These are phyloP conservation scores for Petaurus breviceps DNA, from an alignment of 2,113 vertebrate species.

Conservation along the genomic window DNA sequence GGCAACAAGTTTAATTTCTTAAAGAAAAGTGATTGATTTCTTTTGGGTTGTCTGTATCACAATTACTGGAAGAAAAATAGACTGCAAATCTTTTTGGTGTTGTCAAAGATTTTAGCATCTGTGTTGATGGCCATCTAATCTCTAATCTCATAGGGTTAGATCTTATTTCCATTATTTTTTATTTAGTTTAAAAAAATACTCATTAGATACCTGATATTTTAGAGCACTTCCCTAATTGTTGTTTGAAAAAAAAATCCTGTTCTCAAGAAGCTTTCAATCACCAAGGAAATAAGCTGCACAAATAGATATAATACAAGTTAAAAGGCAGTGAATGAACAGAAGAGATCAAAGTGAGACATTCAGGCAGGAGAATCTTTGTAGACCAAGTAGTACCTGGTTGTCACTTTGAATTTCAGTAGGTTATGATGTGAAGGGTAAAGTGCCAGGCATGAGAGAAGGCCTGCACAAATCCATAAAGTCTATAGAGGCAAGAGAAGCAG, in stretches of 20 bases:
- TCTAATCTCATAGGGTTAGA: neutral
- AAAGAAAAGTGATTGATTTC: neutral
- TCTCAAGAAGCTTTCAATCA: neutral
- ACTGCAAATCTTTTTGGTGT: neutral
- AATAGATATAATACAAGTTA: neutral
- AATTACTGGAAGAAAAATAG: neutral
- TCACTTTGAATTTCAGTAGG: neutral
- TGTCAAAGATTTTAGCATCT: neutral
- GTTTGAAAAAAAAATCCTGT: neutral
- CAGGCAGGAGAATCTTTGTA: neutral
- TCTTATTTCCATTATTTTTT: neutral
- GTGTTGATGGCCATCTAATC: neutral
- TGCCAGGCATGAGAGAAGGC: neutral
- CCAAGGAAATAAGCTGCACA: neutral
- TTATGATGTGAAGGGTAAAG: neutral
- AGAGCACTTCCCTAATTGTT: neutral
- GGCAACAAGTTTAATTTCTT: neutral
- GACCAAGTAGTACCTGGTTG: neutral
- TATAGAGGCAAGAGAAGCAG: neutral
- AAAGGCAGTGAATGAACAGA: neutral
- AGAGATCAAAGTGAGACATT: neutral
- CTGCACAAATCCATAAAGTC: neutral
- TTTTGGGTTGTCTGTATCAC: neutral
- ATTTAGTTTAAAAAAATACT: neutral
- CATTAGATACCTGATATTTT: neutral